phyloP scores from a whole-genome alignment of 1,140 invertebrate genomes.

The Oryzaephilus surinamensis region DNA sequence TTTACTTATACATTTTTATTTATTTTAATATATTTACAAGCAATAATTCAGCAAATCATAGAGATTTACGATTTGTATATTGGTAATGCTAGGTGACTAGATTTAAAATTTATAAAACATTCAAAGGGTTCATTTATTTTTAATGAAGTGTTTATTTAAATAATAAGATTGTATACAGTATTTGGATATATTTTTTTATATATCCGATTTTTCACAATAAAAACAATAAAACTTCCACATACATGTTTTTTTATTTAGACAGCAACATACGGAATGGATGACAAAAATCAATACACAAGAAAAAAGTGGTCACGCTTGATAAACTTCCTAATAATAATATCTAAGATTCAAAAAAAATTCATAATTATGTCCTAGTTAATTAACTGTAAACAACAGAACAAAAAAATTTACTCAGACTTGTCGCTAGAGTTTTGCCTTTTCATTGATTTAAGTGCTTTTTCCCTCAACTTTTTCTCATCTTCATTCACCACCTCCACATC shows the following conservation, averaged over 20 bases:
- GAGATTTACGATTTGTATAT: not conserved
- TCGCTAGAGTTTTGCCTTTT: constrained; percentile 41
- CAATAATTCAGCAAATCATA: too few species aligned
- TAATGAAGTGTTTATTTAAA: too few species aligned
- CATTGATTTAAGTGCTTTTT: constrained; percentile 70
- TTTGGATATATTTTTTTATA: too few species aligned
- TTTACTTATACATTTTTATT: too few species aligned
- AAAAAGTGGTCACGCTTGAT: constrained; percentile 14
- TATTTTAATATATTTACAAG: too few species aligned
- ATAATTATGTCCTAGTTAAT: constrained; percentile 1
- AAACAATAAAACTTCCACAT: constrained; percentile 7
- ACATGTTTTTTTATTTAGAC: constrained; percentile 17
- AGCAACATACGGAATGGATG: constrained; percentile 17
- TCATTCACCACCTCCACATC: constrained; percentile 55
- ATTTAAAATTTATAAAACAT: too few species aligned
- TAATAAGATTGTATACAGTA: too few species aligned
- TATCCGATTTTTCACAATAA: not conserved
- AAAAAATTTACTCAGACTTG: constrained; percentile 30
- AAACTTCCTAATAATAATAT: not conserved
- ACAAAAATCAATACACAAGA: constrained; percentile 6
- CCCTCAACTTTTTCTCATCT: constrained; percentile 79
- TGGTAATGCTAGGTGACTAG: too few species aligned
- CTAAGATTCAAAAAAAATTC: not conserved
- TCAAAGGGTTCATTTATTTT: too few species aligned
- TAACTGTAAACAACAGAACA: constrained; percentile 6